A percentile compares a stretch with the other conserved stretches of the same genome.
Conservation (phyloP, 2,113 vertebrate species). For the Hippolais icterina region DNA sequence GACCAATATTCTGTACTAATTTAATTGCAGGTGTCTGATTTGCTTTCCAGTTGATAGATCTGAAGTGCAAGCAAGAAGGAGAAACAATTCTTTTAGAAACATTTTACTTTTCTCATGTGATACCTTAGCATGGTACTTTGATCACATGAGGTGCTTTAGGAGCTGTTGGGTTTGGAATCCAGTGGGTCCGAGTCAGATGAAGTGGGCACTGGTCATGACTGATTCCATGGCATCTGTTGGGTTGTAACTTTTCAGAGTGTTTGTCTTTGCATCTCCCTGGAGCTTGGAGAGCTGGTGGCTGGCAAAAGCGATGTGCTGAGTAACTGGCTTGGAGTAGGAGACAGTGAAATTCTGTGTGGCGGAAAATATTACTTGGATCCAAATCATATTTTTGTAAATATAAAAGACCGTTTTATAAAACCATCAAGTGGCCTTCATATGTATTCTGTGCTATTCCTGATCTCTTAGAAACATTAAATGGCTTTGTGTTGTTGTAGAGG, state of each 20-base stretch:
- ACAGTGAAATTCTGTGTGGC: not conserved
- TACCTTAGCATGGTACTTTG: fast-evolving
- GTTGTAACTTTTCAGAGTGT: not conserved
- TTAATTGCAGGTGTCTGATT: not conserved
- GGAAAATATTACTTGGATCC: not conserved
- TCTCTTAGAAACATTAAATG: not conserved
- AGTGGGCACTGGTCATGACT: not conserved
- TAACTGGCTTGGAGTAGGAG: not conserved
- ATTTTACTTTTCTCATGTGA: not conserved
- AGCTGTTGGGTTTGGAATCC: not conserved
- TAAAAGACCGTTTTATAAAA: not conserved
- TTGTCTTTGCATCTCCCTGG: not conserved
- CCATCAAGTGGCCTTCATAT: not conserved
- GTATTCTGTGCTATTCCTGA: not conserved
- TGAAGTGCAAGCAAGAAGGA: not conserved
- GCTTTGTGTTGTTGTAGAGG: not conserved
- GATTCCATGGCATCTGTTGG: not conserved
- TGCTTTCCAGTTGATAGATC: not conserved
- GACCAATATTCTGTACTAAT: not conserved
- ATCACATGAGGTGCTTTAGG: not conserved
- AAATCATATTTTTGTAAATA: too few relatives aligned
- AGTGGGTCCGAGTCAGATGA: not conserved
- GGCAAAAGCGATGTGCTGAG: not conserved
- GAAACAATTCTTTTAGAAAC: not conserved
- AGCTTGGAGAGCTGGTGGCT: not conserved